Percentiles rank a stretch among this genome's conserved stretches.
Evolutionary conservation across 2,888 invertebrate genomes (phyloP).

Genomic region (Rosalia funebris): DNA sequence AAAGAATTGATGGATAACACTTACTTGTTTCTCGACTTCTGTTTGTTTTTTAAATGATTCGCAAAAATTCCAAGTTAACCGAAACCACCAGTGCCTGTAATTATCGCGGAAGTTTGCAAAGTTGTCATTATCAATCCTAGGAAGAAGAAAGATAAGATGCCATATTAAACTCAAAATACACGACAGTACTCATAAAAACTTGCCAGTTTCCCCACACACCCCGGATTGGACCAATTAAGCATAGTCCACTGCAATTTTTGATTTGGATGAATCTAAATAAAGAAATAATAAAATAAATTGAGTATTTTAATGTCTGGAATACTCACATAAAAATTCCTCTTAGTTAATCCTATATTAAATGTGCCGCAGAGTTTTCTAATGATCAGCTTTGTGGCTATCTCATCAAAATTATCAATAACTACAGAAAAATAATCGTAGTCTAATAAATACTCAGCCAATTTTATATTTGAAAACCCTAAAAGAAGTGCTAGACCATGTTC

Average conservation of each 20-base stretch:
- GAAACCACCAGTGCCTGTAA: constrained; percentile 56
- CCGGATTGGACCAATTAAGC: constrained; percentile 57
- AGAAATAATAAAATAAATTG: too few species aligned
- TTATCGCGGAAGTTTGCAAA: constrained; percentile 51
- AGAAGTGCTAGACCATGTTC: constrained; percentile 43
- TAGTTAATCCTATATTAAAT: constrained; percentile 57
- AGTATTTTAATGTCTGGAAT: neutral
- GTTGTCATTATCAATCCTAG: constrained; percentile 53
- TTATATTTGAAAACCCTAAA: constrained; percentile 48
- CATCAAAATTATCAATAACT: constrained; percentile 55
- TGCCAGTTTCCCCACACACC: constrained; percentile 51
- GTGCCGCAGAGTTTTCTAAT: constrained; percentile 49
- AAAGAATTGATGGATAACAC: neutral
- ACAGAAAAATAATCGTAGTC: constrained; percentile 50
- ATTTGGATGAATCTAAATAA: constrained; percentile 52
- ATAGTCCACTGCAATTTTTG: constrained; percentile 58
- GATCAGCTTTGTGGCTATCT: constrained; percentile 51
- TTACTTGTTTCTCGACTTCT: constrained; percentile 43
- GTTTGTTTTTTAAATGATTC: constrained; percentile 50
- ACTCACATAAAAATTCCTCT: constrained; percentile 57
- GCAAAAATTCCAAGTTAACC: constrained; percentile 57
- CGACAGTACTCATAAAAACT: constrained; percentile 52
- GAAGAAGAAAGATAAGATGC: constrained; percentile 29
- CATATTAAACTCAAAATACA: neutral
- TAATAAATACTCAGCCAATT: constrained; percentile 45